Evolutionary conservation across 2,888 invertebrate species (phyloP).

Genomic region (Lycaena phlaeas): DNA sequence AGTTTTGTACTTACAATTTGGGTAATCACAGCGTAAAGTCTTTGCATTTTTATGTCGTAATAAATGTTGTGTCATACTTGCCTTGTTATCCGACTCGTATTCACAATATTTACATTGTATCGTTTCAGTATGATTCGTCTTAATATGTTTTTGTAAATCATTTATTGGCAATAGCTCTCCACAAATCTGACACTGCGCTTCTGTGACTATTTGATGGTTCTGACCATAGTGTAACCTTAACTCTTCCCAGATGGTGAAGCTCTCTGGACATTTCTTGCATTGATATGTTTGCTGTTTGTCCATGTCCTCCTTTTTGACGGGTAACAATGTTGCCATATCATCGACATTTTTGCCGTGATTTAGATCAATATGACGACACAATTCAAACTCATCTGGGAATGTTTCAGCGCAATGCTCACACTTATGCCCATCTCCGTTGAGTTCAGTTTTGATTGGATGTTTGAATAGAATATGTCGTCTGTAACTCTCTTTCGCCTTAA

Average conservation of each 20-base stretch:
- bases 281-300: slow-evolving; percentile 40
- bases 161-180: slow-evolving; percentile 40
- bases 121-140: slow-evolving; percentile 32
- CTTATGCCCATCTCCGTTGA: slow-evolving; percentile 30
- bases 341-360: slow-evolving; percentile 27
- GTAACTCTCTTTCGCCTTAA: slow-evolving; percentile 57
- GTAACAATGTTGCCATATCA: slow-evolving; percentile 20
- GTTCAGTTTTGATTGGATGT: slow-evolving; percentile 30
- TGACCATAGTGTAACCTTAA: slow-evolving; percentile 46
- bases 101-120: slow-evolving; percentile 50
- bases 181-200: slow-evolving; percentile 55
- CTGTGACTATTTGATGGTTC: slow-evolving; percentile 35
- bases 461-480: slow-evolving; percentile 48
- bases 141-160: slow-evolving; percentile 50
- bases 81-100: slow-evolving; percentile 40
- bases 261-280: slow-evolving; percentile 51
- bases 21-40: slow-evolving; percentile 43
- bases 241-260: slow-evolving; percentile 39
- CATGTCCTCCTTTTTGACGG: slow-evolving; percentile 40
- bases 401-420: slow-evolving; percentile 48
- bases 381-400: slow-evolving; percentile 50
- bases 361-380: slow-evolving; percentile 47
- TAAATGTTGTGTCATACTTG: slow-evolving; percentile 55
- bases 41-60: slow-evolving; percentile 52
- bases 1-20: slow-evolving; percentile 49